Evolutionary conservation across 2,888 invertebrate species (phyloP).

Genomic region (Abrostola triplasia): DNA sequence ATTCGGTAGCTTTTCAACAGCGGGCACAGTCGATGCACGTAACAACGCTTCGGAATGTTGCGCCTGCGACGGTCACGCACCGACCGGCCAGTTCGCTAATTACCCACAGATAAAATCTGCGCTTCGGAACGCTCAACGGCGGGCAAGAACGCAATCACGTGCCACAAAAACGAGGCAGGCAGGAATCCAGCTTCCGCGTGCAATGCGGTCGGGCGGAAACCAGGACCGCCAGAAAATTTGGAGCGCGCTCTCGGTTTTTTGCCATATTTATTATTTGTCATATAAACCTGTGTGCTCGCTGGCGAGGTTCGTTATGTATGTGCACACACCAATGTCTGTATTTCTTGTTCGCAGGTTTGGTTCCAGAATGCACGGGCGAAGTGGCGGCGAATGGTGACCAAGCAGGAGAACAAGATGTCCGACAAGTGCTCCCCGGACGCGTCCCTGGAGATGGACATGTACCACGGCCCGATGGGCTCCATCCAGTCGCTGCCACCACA

Average conservation of each 20-base stretch:
- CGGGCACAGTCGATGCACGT: conserved; percentile 24
- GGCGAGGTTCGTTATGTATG: conserved; percentile 59
- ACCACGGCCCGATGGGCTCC: conserved; percentile 90
- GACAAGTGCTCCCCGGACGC: conserved; percentile 91
- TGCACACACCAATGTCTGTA: conserved; percentile 62
- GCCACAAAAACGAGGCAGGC: conserved; percentile 44
- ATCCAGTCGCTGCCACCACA: conserved; percentile 90
- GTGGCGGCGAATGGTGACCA: conserved; percentile 96
- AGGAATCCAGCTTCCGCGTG: conserved; percentile 66
- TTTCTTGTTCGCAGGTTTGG: conserved; percentile 94
- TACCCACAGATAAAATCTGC: conserved; percentile 74
- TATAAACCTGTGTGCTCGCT: conserved; percentile 64
- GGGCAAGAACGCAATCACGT: conserved; percentile 67
- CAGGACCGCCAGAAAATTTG: conserved; percentile 57
- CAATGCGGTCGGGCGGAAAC: conserved; percentile 60
- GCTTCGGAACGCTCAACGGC: conserved; percentile 71
- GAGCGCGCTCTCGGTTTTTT: conserved; percentile 45
- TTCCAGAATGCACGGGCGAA: conserved; percentile 98
- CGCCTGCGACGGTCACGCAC: conserved; percentile 64
- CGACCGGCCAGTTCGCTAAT: conserved; percentile 72
- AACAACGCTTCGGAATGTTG: conserved; percentile 60
- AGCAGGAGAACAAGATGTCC: conserved; percentile 92
- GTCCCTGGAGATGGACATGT: conserved; percentile 90
- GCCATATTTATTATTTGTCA: conserved; percentile 48
- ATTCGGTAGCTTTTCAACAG: conserved; percentile 27